Conservation (phyloP, 2,888 invertebrate species). For the Orthosia incerta region DNA sequence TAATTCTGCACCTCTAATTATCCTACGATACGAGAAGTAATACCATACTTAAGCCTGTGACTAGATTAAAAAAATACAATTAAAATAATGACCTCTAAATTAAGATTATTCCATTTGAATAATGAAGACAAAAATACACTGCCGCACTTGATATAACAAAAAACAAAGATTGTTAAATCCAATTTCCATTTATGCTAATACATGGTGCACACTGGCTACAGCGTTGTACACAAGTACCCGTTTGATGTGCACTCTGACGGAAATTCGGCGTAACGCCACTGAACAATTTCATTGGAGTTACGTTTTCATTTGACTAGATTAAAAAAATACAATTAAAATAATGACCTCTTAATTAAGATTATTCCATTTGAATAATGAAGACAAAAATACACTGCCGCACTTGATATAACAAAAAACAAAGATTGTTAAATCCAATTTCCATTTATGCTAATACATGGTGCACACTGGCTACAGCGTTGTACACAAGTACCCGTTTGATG, state of each 20-base stretch:
- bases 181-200: conserved; percentile 14
- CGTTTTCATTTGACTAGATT: conserved; percentile 37
- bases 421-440: conserved; percentile 2
- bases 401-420: background rate
- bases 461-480: background rate
- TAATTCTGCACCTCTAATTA: background rate
- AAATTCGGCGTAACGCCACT: conserved; percentile 38
- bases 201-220: background rate
- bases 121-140: background rate
- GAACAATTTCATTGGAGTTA: conserved; percentile 21
- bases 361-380: background rate
- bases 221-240: conserved; percentile 16
- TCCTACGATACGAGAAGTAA: background rate
- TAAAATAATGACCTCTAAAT: background rate
- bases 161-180: background rate
- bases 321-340: background rate
- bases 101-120: background rate
- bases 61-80: background rate
- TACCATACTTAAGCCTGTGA: background rate
- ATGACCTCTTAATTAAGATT: background rate
- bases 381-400: background rate
- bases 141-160: background rate
- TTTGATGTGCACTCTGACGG: conserved; percentile 40
- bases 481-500: conserved; percentile 37
- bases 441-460: background rate